These are phyloP conservation scores for Drosophila aldrichi DNA, from an alignment of 2,888 invertebrate genomes.

Conservation along the genomic window DNA sequence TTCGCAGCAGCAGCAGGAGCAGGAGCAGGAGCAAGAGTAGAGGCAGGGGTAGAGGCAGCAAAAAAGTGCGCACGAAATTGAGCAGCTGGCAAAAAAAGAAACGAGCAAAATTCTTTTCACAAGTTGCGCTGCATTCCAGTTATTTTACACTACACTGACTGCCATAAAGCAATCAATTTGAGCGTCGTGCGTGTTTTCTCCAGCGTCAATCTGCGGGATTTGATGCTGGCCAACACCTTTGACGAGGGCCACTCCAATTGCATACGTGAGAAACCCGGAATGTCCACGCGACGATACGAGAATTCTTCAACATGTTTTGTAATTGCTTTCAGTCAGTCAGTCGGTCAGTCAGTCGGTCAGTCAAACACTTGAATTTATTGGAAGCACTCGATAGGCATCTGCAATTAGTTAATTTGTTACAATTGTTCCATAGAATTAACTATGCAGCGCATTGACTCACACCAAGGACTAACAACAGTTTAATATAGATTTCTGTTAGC, in stretches of 20 bases:
- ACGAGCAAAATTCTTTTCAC: constrained; percentile 42
- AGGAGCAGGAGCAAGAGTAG: constrained; percentile 6
- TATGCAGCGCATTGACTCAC: constrained; percentile 7
- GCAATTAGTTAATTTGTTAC: constrained; percentile 66
- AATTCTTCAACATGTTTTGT: constrained; percentile 46
- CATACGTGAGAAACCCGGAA: constrained; percentile 16
- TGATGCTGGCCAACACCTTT: constrained; percentile 64
- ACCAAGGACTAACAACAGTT: neutral
- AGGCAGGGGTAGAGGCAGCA: no score
- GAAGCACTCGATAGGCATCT: constrained; percentile 39
- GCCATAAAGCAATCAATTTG: constrained; percentile 76
- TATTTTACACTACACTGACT: constrained; percentile 44
- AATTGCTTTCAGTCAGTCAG: constrained; percentile 69
- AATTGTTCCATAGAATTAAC: constrained; percentile 36
- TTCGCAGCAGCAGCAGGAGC: constrained; percentile 9
- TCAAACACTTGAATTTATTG: constrained; percentile 42
- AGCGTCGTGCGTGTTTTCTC: constrained; percentile 19
- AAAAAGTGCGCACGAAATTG: constrained; percentile 41
- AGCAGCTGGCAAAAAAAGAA: constrained; percentile 52
- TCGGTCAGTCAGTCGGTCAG: constrained; percentile 63
- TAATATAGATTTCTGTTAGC: constrained; percentile 1
- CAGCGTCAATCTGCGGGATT: constrained; percentile 50
- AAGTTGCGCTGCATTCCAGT: constrained; percentile 45
- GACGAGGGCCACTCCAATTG: constrained; percentile 43
- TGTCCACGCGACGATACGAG: constrained; percentile 18